Evolutionary conservation across 2,113 vertebrate species (phyloP).

Genomic region (Micronycteris hirsuta): DNA sequence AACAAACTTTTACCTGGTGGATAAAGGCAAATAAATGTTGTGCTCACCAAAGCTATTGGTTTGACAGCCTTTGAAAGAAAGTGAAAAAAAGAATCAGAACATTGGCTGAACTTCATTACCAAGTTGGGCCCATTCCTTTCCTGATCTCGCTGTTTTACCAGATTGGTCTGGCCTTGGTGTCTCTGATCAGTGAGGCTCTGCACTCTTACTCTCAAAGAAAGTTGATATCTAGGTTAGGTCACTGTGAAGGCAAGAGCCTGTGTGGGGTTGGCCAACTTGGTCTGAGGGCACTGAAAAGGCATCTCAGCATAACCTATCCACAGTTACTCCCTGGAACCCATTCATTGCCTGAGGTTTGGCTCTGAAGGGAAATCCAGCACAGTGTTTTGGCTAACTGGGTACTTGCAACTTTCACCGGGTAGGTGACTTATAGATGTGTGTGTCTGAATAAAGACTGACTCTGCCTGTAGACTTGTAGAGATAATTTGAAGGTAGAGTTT

Average conservation of each 20-base stretch:
- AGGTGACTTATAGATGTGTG: not conserved
- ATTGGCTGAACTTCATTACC: not conserved
- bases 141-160: conserved; percentile 15
- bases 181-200: not conserved
- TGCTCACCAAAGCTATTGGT: conserved; percentile 12
- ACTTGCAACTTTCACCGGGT: not conserved
- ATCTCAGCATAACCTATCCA: not conserved
- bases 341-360: not conserved
- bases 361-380: not conserved
- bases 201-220: not conserved
- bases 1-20: not conserved
- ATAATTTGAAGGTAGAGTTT: not conserved
- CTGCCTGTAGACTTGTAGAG: not conserved
- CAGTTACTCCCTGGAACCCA: not conserved
- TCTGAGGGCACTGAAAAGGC: not conserved
- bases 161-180: not conserved
- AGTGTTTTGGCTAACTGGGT: not conserved
- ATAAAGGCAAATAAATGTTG: conserved; percentile 23
- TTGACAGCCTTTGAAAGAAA: conserved; percentile 12
- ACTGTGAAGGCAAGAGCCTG: not conserved
- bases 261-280: not conserved
- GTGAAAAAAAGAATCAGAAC: not conserved
- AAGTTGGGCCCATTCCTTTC: not conserved
- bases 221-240: not conserved
- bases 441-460: not conserved